These are phyloP conservation scores for Psettodes erumei DNA, from an alignment of 2,113 vertebrate genomes.

Conservation along the genomic window DNA sequence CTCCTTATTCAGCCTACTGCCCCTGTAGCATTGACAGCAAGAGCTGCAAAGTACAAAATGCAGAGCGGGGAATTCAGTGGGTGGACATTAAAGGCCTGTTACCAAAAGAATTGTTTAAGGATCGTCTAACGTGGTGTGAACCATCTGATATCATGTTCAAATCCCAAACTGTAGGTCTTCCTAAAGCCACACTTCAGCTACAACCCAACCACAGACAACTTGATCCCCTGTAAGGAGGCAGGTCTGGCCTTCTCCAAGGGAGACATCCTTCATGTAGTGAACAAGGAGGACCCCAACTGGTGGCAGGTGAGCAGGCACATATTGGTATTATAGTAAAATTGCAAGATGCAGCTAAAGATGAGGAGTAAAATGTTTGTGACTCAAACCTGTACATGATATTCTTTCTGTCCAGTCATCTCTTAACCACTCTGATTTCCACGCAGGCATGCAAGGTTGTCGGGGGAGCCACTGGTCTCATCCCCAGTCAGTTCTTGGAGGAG, in stretches of 20 bases:
- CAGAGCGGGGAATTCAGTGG: neutral
- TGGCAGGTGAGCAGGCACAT: constrained; percentile 90
- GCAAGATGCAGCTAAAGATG: neutral
- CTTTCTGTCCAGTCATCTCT: neutral
- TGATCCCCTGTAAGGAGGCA: constrained; percentile 98
- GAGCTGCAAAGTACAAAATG: neutral
- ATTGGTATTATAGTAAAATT: neutral
- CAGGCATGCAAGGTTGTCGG: constrained; percentile 92
- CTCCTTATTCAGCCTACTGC: neutral
- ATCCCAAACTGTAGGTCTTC: constrained; percentile 85
- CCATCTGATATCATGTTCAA: neutral
- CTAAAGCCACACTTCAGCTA: constrained; percentile 98
- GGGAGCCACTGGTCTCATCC: constrained; percentile 94
- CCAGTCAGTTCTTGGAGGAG: constrained; percentile 98
- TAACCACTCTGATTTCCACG: constrained; percentile 14
- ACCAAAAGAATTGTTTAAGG: neutral
- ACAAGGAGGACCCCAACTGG: constrained; percentile 97
- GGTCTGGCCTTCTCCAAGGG: constrained; percentile 95
- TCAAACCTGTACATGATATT: neutral
- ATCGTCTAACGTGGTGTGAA: neutral
- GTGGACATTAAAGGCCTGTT: neutral
- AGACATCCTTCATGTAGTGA: constrained; percentile 97
- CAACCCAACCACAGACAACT: constrained; percentile 93
- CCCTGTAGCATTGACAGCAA: neutral
- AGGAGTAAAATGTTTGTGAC: neutral